Conservation (phyloP, 2,113 vertebrate genomes). For the Murina feae region DNA sequence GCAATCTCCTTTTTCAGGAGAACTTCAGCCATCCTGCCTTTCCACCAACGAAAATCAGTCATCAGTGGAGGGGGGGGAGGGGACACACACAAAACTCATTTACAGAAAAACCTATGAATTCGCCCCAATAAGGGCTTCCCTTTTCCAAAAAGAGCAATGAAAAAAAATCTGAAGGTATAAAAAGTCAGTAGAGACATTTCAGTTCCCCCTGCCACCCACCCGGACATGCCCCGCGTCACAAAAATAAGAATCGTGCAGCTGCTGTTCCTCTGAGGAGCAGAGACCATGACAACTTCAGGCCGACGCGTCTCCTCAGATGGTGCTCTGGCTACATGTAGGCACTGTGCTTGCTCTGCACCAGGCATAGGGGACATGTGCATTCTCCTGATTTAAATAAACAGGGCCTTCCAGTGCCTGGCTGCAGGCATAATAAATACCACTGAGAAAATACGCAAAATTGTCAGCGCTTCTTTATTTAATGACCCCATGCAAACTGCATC, state of each 20-base stretch:
- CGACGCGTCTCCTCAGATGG: background rate
- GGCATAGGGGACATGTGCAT: background rate
- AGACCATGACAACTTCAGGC: conserved; percentile 2
- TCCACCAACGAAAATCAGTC: background rate
- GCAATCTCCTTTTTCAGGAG: background rate
- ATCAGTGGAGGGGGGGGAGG: background rate
- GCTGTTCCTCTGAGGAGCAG: conserved; percentile 60
- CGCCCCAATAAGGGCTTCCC: conserved; percentile 73
- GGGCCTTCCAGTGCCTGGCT: background rate
- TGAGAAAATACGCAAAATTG: conserved; percentile 53
- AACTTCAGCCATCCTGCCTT: background rate
- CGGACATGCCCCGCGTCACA: conserved; percentile 70
- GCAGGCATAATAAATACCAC: conserved; percentile 38
- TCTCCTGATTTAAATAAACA: conserved; percentile 45
- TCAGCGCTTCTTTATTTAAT: conserved; percentile 54
- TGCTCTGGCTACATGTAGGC: background rate
- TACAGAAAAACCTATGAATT: conserved; percentile 77
- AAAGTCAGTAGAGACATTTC: conserved; percentile 79
- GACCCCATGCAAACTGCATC: conserved; percentile 17
- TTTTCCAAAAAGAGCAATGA: conserved; percentile 74
- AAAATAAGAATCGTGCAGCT: conserved; percentile 79
- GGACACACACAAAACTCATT: conserved; percentile 61
- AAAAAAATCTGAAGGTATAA: conserved; percentile 58
- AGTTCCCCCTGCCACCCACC: conserved; percentile 74
- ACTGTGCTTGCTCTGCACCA: background rate